Evolutionary conservation across 2,797 vertebrate species (phyloP).

Genomic region (Typhlichthys eigenmanni): DNA sequence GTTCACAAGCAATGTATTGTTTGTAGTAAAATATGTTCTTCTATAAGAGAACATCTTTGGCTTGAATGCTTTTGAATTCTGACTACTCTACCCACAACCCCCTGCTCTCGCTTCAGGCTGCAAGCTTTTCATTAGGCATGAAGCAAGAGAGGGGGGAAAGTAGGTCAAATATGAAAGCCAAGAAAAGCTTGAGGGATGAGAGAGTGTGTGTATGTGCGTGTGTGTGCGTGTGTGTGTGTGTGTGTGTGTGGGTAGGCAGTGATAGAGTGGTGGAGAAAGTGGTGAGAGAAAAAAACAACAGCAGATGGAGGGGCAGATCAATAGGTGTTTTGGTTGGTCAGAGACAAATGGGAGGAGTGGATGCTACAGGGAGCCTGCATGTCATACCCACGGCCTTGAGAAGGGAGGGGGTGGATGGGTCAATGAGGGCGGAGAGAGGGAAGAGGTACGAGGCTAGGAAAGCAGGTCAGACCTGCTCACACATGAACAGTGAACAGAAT

Average conservation of each 20-base stretch:
- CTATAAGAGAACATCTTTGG: not conserved
- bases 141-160: conserved; percentile 58
- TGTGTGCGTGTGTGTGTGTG: not conserved
- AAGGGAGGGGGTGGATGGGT: conserved; percentile 28
- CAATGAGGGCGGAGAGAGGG: conserved; percentile 24
- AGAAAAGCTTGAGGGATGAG: conserved; percentile 22
- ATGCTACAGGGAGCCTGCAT: conserved; percentile 16
- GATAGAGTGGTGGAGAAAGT: conserved; percentile 18
- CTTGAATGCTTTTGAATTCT: conserved; percentile 2
- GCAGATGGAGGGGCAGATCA: conserved; percentile 31
- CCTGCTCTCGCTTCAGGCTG: conserved; percentile 27
- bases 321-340: conserved; percentile 21
- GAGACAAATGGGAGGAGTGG: conserved; percentile 23
- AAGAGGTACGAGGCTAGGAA: conserved; percentile 18
- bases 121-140: conserved; percentile 52
- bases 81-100: not conserved
- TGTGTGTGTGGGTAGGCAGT: conserved; percentile 9
- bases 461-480: conserved; percentile 31
- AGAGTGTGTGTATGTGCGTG: not conserved
- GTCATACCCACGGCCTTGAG: conserved; percentile 18
- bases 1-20: too few species aligned
- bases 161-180: conserved; percentile 68
- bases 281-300: conserved; percentile 1
- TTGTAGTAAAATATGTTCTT: too few species aligned
- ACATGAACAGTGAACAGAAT: conserved; percentile 5